Evolutionary conservation across 2,797 vertebrate species (phyloP), one percentile per base, ranked within the genome.

Genomic region (Anguilla anguilla): DNA sequence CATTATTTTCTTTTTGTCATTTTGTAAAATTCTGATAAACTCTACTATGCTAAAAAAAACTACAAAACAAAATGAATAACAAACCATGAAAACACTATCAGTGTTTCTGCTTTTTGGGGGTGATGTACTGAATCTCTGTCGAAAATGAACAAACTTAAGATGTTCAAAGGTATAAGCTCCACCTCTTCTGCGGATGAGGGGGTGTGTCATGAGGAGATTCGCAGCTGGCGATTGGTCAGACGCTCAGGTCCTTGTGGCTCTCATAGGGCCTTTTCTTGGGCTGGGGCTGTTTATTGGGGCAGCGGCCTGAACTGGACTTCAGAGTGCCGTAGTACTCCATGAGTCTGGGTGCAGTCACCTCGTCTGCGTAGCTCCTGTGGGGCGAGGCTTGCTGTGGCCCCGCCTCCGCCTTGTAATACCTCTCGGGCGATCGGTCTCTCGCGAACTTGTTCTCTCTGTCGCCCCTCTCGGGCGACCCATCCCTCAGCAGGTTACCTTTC

Each of bases 161-260:
- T 77, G 3, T 79, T 43, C 39, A 46, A 46, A 79, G 35, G 74
- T 95, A 93, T 91, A 89, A 91, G 88, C 91, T 94, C 95, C 91
- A n/a, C 46, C 46, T 91, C 92, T 90, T 92, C 92, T 91, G 91
- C 90, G 91, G 91, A 91, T 88, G 51, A 79, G 17, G 87, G 92
- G 91, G 93, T 91, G 90, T 92, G 92, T 92, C 92, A 86, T 92
- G 85, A 92, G 93, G 67, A 57, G 61, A 85, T 84, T 81, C 82
- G 74, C 53, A 79, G 67, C 88, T 67, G 86, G 86, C 79, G 89
- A 89, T 88, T 89, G 90, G 94, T 97, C 95, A 99, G 96, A 99
- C 99, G 93, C 98, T 99, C 94, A 99, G 99, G 96, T 99, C 98
- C 87, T 98, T 98, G 95, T 97, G 97, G 94, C 97, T 98, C 92